A percentile compares a stretch with the other conserved stretches of the same genome.
These are phyloP conservation scores for Macrochelys suwanniensis DNA, from an alignment of 2,797 vertebrate genomes.

Conservation along the genomic window DNA sequence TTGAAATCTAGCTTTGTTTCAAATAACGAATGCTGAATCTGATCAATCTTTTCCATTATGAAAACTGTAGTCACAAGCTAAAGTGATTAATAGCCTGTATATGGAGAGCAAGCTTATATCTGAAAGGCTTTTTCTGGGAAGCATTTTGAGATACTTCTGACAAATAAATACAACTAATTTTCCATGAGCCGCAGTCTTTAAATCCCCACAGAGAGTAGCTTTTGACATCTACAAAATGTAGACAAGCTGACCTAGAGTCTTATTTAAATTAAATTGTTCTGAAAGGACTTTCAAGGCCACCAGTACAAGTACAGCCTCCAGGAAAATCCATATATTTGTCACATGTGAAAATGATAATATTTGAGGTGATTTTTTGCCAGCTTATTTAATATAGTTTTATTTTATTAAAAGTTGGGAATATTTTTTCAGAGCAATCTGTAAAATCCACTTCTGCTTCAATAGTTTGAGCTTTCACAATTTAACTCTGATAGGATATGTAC, in stretches of 20 bases:
- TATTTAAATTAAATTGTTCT: neutral
- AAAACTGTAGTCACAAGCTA: neutral
- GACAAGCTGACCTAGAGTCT: neutral
- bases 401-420: neutral
- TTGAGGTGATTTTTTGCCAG: neutral
- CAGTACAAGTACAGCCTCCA: neutral
- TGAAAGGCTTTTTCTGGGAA: neutral
- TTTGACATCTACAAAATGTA: neutral
- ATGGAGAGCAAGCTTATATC: neutral
- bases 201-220: neutral
- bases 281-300: neutral
- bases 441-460: neutral
- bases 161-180: neutral
- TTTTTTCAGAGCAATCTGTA: neutral
- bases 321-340: neutral
- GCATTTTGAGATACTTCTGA: neutral
- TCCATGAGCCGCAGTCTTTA: neutral
- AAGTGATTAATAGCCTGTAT: neutral
- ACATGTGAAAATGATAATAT: rapidly evolving
- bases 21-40: neutral
- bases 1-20: neutral
- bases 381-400: neutral
- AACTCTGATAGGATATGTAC: neutral
- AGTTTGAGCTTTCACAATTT: neutral
- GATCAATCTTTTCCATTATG: neutral